phyloP scores from a whole-genome alignment of 2,888 invertebrate genomes.

The Cryptophagus acutangulus region DNA sequence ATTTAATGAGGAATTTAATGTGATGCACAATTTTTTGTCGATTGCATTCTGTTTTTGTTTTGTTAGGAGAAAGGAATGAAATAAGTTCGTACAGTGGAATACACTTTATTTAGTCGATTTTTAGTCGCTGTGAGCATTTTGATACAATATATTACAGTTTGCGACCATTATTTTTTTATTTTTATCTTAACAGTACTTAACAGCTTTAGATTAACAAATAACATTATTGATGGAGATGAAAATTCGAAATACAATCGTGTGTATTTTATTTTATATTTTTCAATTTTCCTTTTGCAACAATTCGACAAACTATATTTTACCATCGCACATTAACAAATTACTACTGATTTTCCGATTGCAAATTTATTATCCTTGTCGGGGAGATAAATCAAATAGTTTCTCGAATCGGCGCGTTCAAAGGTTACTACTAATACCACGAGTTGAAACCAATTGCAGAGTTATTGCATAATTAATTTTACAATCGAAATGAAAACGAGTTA shows the following conservation, averaged over 20 bases:
- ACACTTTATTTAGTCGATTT: constrained; percentile 45
- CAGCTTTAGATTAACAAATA: constrained; percentile 51
- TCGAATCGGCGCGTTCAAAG: too few relatives aligned
- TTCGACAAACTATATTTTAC: too few relatives aligned
- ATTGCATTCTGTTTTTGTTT: background rate
- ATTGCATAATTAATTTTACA: too few relatives aligned
- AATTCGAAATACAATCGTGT: constrained; percentile 45
- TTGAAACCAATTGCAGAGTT: constrained; percentile 15
- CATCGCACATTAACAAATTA: too few relatives aligned
- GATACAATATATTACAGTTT: constrained; percentile 49
- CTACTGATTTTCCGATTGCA: too few relatives aligned
- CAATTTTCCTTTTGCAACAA: too few relatives aligned
- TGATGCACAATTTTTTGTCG: too few relatives aligned
- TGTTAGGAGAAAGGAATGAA: background rate
- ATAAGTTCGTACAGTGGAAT: constrained; percentile 39
- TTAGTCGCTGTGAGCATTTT: constrained; percentile 49
- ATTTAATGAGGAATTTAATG: too few relatives aligned
- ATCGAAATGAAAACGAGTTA: too few relatives aligned
- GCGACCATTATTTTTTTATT: constrained; percentile 39
- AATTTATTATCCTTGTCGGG: too few relatives aligned
- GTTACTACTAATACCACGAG: constrained; percentile 16
- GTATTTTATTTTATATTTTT: too few relatives aligned
- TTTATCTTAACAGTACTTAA: constrained; percentile 50
- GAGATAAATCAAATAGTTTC: too few relatives aligned
- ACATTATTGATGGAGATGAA: constrained; percentile 49